Evolutionary conservation across 2,888 invertebrate genomes (phyloP).

Genomic region (Hyposoter dolosus): DNA sequence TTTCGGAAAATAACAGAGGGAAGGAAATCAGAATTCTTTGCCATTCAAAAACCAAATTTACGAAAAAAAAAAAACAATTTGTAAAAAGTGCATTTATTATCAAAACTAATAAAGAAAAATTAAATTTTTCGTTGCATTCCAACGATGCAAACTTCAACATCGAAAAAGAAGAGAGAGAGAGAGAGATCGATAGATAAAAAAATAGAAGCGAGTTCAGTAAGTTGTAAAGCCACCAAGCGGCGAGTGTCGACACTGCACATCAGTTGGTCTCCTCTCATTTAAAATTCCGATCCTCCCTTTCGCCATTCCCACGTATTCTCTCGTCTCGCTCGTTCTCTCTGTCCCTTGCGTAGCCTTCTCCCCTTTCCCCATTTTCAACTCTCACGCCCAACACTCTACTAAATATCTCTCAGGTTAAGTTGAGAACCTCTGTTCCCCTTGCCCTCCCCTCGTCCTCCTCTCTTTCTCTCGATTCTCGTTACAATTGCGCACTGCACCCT

Average conservation of each 20-base stretch:
- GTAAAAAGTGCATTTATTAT: too few species aligned
- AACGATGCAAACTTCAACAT: too few species aligned
- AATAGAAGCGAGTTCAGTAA: constrained; percentile 25
- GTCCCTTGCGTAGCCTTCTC: constrained; percentile 4
- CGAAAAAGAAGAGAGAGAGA: constrained; percentile 70
- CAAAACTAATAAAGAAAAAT: too few species aligned
- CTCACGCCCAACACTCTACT: neutral
- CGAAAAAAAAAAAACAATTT: too few species aligned
- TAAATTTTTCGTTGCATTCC: too few species aligned
- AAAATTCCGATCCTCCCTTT: constrained; percentile 55
- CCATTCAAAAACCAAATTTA: too few species aligned
- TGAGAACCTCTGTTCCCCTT: constrained; percentile 51
- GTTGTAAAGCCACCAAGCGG: constrained; percentile 62
- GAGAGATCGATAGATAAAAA: constrained; percentile 17
- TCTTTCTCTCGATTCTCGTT: constrained; percentile 60
- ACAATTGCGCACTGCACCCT: constrained; percentile 58
- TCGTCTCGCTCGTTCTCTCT: constrained; percentile 23
- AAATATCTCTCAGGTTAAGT: constrained; percentile 31
- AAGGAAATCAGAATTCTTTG: constrained; percentile 30
- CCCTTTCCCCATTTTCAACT: constrained; percentile 18
- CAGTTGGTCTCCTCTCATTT: constrained; percentile 40
- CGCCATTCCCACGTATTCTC: constrained; percentile 32
- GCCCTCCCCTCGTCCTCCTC: constrained; percentile 25
- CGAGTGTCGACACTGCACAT: constrained; percentile 61
- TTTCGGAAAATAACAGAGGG: neutral